Evolutionary conservation across 1,140 invertebrate genomes (phyloP).

Genomic region (Macrostomum lignano): DNA sequence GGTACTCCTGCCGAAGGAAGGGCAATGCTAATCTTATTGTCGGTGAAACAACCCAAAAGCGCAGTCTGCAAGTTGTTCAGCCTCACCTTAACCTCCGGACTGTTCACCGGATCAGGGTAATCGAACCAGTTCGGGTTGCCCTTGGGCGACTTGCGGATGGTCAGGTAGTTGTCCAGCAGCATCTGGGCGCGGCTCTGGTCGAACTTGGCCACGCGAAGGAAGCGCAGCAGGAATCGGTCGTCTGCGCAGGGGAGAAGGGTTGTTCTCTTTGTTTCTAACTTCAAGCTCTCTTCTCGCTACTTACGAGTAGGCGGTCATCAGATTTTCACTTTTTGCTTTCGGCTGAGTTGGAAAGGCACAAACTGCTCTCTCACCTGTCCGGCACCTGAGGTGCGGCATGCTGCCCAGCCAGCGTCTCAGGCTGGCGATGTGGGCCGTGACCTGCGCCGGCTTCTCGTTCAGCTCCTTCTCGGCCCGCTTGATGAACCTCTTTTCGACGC

Average conservation of each 20-base stretch:
- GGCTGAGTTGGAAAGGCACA: neutral
- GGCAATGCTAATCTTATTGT: slow-evolving; percentile 20
- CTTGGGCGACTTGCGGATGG: slow-evolving; percentile 40
- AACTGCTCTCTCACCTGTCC: neutral
- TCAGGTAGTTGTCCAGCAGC: slow-evolving; percentile 51
- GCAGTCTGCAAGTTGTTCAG: no score
- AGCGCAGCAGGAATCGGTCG: slow-evolving; percentile 45
- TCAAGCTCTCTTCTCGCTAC: no score
- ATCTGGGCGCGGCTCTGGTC: slow-evolving; percentile 49
- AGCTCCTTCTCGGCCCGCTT: neutral
- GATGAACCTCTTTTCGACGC: no score
- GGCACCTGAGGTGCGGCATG: slow-evolving; percentile 1
- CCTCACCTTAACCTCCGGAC: no score
- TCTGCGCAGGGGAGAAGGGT: slow-evolving; percentile 31
- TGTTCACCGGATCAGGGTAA: no score
- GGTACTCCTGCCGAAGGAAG: neutral
- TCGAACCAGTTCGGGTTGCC: slow-evolving; percentile 45
- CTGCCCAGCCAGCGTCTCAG: neutral
- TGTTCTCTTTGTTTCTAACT: neutral
- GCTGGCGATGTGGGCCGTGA: neutral
- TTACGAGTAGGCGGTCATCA: neutral
- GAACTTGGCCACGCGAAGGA: slow-evolving; percentile 54
- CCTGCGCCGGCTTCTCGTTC: neutral
- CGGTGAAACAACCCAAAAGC: no score
- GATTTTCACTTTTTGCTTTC: neutral